A percentile compares a stretch with the other conserved stretches of the same genome.
phyloP scores from a whole-genome alignment of 2,113 vertebrate species.

The Bufo gargarizans region DNA sequence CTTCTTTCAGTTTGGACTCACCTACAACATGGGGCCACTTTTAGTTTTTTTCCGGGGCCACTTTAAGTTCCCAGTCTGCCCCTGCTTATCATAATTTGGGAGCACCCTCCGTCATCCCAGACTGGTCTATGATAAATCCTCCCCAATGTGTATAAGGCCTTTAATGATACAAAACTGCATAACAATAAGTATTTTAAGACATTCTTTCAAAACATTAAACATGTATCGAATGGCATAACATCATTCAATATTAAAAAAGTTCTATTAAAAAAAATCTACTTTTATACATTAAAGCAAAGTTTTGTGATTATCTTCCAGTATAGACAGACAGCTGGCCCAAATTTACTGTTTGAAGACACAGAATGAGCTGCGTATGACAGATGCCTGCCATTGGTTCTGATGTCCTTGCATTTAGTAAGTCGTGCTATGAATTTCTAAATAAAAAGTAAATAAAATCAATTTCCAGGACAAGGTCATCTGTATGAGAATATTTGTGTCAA shows the following conservation, averaged over 20 bases:
- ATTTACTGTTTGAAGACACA: neutral
- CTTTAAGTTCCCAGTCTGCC: no score
- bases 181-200: no score
- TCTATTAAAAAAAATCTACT: neutral
- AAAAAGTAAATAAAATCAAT: constrained; percentile 59
- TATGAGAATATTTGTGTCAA: constrained; percentile 65
- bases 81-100: no score
- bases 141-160: no score
- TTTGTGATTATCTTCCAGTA: neutral
- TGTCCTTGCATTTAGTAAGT: neutral
- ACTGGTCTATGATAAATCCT: no score
- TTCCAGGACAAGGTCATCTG: constrained; percentile 66
- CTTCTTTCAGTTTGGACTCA: no score
- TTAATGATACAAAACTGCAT: no score
- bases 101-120: no score
- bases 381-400: neutral
- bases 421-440: neutral
- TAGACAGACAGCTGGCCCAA: neutral
- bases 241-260: neutral
- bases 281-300: neutral
- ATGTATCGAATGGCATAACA: no score
- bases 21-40: no score
- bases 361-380: neutral
- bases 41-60: no score
- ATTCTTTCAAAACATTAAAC: no score